These are phyloP conservation scores for Agonopterix heracliana DNA, from an alignment of 2,888 invertebrate genomes.

Conservation along the genomic window DNA sequence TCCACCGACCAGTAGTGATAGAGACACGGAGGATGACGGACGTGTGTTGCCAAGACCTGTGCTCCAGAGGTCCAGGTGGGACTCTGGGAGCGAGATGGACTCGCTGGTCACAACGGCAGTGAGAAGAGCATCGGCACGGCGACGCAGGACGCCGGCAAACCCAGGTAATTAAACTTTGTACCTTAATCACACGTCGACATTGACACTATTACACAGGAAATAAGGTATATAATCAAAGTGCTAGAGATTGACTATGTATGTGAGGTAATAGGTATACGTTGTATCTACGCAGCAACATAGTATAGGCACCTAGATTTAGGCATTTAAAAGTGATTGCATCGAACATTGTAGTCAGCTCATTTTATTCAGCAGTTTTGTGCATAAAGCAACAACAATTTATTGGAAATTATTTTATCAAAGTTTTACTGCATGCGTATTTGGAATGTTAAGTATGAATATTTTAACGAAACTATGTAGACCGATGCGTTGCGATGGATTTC, in stretches of 20 bases:
- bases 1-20: conserved; percentile 67
- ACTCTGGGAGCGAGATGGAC: conserved; percentile 75
- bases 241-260: neutral
- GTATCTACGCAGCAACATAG: no score
- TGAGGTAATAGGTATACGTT: neutral
- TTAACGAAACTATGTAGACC: no score
- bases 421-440: no score
- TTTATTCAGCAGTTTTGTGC: no score
- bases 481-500: no score
- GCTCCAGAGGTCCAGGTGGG: conserved; percentile 56
- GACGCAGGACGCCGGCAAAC: conserved; percentile 70
- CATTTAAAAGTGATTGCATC: no score
- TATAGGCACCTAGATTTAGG: no score
- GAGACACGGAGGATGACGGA: conserved; percentile 69
- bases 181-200: neutral
- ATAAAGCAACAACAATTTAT: no score
- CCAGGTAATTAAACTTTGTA: conserved; percentile 42
- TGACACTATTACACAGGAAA: neutral
- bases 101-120: conserved; percentile 79
- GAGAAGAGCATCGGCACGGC: conserved; percentile 78
- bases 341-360: no score
- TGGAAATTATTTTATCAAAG: no score
- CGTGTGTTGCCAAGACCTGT: conserved; percentile 43
- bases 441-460: no score
- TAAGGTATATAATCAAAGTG: neutral